phyloP scores from a whole-genome alignment of 2,888 invertebrate species.

The Ormia ochracea region DNA sequence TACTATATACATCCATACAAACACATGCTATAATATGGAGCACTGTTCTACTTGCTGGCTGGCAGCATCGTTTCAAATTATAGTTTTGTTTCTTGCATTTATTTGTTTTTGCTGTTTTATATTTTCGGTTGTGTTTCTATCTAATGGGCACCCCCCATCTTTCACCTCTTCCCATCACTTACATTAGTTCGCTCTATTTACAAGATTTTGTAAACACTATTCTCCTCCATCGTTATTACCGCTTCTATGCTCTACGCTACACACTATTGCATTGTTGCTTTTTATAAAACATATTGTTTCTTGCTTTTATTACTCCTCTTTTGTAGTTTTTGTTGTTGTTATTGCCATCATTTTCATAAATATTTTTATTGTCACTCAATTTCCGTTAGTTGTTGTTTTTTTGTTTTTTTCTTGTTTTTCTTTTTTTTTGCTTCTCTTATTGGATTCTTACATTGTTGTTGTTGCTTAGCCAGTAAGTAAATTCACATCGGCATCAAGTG shows the following conservation, averaged over 20 bases:
- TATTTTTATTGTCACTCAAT: conserved; percentile 54
- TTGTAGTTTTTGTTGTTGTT: conserved; percentile 1
- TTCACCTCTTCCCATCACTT: neutral
- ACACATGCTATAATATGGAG: neutral
- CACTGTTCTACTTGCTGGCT: neutral
- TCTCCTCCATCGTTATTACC: neutral
- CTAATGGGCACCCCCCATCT: neutral
- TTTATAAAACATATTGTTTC: neutral
- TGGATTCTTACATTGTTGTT: conserved; percentile 11
- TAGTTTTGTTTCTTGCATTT: neutral
- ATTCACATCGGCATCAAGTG: conserved; percentile 39
- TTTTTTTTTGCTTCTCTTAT: conserved; percentile 13
- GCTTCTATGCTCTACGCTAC: neutral
- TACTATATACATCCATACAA: too few species aligned
- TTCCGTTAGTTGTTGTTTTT: conserved; percentile 40
- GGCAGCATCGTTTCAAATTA: neutral
- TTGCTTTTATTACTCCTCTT: neutral
- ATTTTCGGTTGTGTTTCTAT: neutral
- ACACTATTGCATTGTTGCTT: neutral
- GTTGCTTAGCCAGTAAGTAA: neutral
- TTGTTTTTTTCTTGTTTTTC: neutral
- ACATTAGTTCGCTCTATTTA: neutral
- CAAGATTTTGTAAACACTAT: neutral
- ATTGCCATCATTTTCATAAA: conserved; percentile 31
- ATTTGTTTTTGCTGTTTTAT: neutral